Conservation (phyloP, 2,888 invertebrate genomes). For the Druceiella hillmani region DNA sequence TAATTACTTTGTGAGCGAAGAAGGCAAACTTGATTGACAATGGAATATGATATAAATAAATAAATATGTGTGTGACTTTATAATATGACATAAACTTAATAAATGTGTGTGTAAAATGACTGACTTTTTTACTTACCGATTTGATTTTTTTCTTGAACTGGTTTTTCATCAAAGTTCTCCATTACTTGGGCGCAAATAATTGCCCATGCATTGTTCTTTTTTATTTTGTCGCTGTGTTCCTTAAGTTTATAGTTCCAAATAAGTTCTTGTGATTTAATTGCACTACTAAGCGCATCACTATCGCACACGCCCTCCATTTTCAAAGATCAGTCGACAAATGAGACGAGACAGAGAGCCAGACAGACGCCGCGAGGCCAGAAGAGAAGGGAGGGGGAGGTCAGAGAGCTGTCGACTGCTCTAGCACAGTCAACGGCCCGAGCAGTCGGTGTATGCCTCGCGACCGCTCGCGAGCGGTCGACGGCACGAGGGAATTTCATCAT, state of each 20-base stretch:
- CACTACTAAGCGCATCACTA: constrained; percentile 23
- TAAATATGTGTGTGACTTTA: constrained; percentile 12
- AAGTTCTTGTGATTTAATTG: constrained; percentile 23
- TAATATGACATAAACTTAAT: constrained; percentile 1
- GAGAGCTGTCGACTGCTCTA: constrained; percentile 8
- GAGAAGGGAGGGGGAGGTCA: constrained; percentile 9
- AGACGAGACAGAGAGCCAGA: no score
- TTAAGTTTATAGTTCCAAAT: constrained; percentile 24
- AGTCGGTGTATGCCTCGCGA: constrained; percentile 18
- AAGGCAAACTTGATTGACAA: constrained; percentile 25
- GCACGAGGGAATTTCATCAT: constrained; percentile 23
- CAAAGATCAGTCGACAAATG: constrained; percentile 18
- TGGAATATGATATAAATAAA: constrained; percentile 24
- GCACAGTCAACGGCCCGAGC: constrained; percentile 18
- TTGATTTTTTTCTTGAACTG: constrained; percentile 19
- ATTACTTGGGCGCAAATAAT: constrained; percentile 23
- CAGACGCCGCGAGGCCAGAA: no score
- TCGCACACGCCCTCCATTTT: constrained; percentile 22
- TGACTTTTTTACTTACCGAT: constrained; percentile 19
- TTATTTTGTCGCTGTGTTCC: constrained; percentile 23
- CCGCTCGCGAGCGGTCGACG: constrained; percentile 18
- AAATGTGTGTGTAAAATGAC: constrained; percentile 11
- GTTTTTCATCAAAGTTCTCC: constrained; percentile 24
- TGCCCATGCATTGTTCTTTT: constrained; percentile 25
- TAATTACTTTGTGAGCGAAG: constrained; percentile 26